Percentiles rank a stretch among this genome's conserved stretches.
These are phyloP conservation scores for Tonatia bakeri DNA, from an alignment of 2,113 vertebrate genomes.

Conservation along the genomic window DNA sequence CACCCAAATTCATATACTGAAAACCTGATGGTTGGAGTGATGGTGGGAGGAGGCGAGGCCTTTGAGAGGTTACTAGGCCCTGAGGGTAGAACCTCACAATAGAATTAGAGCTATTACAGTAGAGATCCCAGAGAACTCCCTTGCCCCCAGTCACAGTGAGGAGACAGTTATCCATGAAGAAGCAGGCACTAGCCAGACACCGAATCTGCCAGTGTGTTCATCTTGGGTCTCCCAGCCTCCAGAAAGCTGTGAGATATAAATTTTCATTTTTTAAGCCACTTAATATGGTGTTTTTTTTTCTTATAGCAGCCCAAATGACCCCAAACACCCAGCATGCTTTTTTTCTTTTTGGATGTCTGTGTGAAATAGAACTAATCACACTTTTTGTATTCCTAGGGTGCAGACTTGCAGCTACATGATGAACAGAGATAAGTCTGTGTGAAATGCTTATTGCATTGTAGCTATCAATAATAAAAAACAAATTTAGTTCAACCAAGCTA, in stretches of 20 bases:
- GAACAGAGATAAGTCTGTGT: neutral
- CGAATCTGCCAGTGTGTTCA: neutral
- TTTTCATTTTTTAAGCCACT: neutral
- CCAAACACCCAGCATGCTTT: neutral
- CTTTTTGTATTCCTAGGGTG: neutral
- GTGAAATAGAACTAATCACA: neutral
- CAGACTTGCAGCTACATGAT: neutral
- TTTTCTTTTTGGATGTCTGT: neutral
- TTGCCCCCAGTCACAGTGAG: neutral
- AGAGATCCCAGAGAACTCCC: neutral
- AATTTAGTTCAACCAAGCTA: conserved; percentile 19
- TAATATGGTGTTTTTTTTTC: neutral
- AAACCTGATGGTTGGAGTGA: neutral
- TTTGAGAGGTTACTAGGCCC: neutral
- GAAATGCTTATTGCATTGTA: neutral
- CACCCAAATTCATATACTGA: neutral
- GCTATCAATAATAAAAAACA: conserved; percentile 16
- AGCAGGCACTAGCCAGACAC: neutral
- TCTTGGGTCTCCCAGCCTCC: neutral
- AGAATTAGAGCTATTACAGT: neutral
- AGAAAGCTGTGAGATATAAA: neutral
- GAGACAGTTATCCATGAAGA: neutral
- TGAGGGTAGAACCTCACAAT: neutral
- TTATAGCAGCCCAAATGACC: neutral
- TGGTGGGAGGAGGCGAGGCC: neutral